These are phyloP conservation scores for Coluber constrictor DNA, from an alignment of 2,797 vertebrate genomes.

Conservation along the genomic window DNA sequence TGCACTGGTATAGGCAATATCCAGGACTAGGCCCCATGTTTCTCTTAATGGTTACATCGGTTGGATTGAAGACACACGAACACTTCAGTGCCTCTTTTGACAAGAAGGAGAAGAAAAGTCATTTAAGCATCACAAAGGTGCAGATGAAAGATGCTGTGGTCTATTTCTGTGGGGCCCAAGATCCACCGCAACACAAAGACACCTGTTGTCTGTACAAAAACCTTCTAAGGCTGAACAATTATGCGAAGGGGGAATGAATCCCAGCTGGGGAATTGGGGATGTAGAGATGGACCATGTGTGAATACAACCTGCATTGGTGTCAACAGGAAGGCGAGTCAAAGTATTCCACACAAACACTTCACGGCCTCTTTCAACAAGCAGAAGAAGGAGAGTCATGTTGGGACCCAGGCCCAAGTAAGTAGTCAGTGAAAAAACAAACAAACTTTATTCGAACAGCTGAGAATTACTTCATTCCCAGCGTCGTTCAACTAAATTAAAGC, in stretches of 20 bases:
- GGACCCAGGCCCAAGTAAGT: too few relatives aligned
- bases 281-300: too few relatives aligned
- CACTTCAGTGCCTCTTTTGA: constrained; percentile 5
- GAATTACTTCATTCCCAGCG: too few relatives aligned
- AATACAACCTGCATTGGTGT: too few relatives aligned
- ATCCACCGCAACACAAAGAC: constrained; percentile 30
- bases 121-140: constrained; percentile 17
- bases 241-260: too few relatives aligned
- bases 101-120: background rate
- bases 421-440: too few relatives aligned
- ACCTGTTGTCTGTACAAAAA: constrained; percentile 5
- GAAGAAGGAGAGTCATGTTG: background rate
- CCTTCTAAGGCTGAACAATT: background rate
- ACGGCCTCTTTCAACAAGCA: background rate
- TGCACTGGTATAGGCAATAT: constrained; percentile 12
- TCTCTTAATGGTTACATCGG: background rate
- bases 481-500: too few relatives aligned
- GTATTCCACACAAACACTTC: too few relatives aligned
- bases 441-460: too few relatives aligned
- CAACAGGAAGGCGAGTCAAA: background rate
- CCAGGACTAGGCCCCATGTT: background rate
- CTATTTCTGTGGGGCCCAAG: constrained; percentile 39
- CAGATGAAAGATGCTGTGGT: constrained; percentile 23
- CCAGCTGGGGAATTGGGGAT: too few relatives aligned
- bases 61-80: background rate